Evolutionary conservation across 2,113 vertebrate species (phyloP).

Genomic region (Centrocercus urophasianus): DNA sequence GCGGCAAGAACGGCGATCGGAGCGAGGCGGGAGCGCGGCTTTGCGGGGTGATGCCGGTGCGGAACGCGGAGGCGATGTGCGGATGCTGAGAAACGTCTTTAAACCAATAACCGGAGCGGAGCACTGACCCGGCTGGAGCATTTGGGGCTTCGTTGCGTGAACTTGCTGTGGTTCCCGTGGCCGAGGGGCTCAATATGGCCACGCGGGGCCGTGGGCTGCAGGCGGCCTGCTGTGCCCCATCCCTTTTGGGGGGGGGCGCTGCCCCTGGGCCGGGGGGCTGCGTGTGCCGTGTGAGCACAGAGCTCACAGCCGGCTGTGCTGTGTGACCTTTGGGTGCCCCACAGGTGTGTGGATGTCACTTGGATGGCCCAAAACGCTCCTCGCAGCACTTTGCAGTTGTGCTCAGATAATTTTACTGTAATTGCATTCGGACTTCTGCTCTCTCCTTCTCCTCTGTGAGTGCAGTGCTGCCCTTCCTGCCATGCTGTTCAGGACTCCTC

Average conservation of each 20-base stretch:
- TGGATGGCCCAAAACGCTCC: conserved; percentile 15
- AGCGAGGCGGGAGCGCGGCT: not conserved
- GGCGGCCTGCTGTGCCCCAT: conserved; percentile 20
- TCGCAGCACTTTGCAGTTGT: not conserved
- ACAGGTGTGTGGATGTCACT: not conserved
- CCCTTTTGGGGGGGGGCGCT: conserved; percentile 21
- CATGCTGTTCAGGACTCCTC: conserved; percentile 3
- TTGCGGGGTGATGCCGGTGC: not conserved
- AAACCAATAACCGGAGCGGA: not conserved
- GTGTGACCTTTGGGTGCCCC: not conserved
- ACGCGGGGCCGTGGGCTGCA: not conserved
- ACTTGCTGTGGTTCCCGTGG: conserved; percentile 16
- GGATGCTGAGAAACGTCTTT: not conserved
- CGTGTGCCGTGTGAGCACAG: not conserved
- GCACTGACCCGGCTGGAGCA: not conserved
- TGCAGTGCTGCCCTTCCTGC: not conserved
- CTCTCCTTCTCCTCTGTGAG: not conserved
- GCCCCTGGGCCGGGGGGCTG: not conserved
- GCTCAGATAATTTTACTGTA: not conserved
- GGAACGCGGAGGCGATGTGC: not conserved
- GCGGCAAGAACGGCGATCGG: not conserved
- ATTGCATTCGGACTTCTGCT: not conserved
- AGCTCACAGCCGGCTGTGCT: conserved; percentile 26
- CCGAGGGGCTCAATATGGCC: conserved; percentile 48
- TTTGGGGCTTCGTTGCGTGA: not conserved